These are phyloP conservation scores for Melangyna quadrimaculata DNA, from an alignment of 2,888 invertebrate species.

Conservation along the genomic window DNA sequence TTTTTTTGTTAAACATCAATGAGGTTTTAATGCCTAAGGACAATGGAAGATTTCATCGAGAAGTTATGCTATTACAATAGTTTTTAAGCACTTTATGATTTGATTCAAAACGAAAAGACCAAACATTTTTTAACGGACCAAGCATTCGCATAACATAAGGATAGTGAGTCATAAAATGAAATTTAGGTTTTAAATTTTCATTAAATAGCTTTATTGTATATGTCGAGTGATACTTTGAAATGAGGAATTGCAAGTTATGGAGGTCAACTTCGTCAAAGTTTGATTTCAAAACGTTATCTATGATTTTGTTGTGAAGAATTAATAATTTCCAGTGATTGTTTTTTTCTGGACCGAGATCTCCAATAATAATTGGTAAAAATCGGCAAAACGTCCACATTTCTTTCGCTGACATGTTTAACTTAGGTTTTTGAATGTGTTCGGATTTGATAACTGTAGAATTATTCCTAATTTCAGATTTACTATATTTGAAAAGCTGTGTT, in stretches of 20 bases:
- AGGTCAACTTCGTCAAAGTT: constrained; percentile 18
- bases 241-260: background rate
- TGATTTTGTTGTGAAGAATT: background rate
- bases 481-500: too few relatives aligned
- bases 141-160: background rate
- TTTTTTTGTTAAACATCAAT: background rate
- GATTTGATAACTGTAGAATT: too few relatives aligned
- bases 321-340: background rate
- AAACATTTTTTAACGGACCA: background rate
- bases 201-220: constrained; percentile 20
- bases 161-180: constrained; percentile 26
- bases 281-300: constrained; percentile 15
- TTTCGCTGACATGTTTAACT: too few relatives aligned
- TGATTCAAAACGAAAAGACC: background rate
- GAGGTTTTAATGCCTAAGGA: background rate
- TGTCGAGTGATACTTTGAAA: background rate
- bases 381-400: constrained; percentile 24
- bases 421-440: too few relatives aligned
- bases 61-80: background rate
- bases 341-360: background rate
- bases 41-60: background rate
- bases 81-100: background rate
- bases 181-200: constrained; percentile 15
- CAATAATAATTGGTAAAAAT: constrained; percentile 21
- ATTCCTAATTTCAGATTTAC: too few relatives aligned